A percentile compares a stretch with the other conserved stretches of the same genome.
Evolutionary conservation across 2,888 invertebrate species (phyloP).

Genomic region (Leptopterna dolabrata): DNA sequence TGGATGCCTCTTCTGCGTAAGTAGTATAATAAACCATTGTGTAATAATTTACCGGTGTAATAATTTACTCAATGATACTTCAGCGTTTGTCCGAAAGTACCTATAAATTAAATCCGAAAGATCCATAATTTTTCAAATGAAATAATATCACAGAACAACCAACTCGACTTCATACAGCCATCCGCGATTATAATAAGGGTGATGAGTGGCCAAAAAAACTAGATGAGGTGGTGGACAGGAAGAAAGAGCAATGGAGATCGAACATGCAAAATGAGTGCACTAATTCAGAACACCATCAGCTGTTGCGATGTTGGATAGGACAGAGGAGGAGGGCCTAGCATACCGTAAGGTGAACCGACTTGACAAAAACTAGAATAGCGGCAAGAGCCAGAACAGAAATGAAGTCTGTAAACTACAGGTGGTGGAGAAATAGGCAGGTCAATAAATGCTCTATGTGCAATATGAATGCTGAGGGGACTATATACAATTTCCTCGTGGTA

Average conservation of each 20-base stretch:
- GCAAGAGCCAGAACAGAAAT: conserved; percentile 5
- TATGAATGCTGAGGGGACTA: not conserved
- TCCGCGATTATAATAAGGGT: too few relatives aligned
- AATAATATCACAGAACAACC: too few relatives aligned
- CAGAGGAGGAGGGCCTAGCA: not conserved
- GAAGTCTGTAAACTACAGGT: not conserved
- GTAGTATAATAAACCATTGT: too few relatives aligned
- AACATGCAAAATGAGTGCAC: not conserved
- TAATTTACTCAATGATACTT: too few relatives aligned
- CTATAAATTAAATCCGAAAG: too few relatives aligned
- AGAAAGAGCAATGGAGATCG: not conserved
- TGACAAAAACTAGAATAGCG: not conserved
- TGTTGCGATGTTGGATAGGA: not conserved
- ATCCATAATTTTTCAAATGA: too few relatives aligned
- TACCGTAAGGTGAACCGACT: not conserved
- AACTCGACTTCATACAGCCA: too few relatives aligned
- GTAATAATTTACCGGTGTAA: too few relatives aligned
- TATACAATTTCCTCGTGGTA: not conserved
- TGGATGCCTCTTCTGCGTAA: too few relatives aligned
- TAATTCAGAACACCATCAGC: not conserved
- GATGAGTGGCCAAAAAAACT: not conserved
- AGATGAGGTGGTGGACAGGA: not conserved
- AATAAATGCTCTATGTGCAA: not conserved
- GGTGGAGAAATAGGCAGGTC: not conserved
- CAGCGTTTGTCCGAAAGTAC: not conserved